These are phyloP conservation scores for Neolamprologus devosi DNA, from an alignment of 2,113 vertebrate species.

Conservation along the genomic window DNA sequence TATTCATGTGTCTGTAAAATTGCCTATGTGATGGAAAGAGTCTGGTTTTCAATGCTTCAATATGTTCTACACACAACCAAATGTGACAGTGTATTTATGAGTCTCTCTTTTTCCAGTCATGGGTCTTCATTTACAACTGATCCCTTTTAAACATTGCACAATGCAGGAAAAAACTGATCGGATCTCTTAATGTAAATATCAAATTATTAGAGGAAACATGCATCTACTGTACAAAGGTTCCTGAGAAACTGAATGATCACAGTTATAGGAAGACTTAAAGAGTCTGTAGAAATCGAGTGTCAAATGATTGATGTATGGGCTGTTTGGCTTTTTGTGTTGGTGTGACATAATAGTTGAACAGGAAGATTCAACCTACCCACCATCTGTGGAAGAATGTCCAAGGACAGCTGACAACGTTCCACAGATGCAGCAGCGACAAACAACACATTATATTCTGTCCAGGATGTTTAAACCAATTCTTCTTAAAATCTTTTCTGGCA, in stretches of 20 bases:
- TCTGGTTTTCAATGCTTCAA: background rate
- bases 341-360: slow-evolving; percentile 25
- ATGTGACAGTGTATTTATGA: background rate
- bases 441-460: background rate
- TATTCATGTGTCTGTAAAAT: background rate
- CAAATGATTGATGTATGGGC: slow-evolving; percentile 3
- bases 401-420: slow-evolving; percentile 33
- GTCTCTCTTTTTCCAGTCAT: background rate
- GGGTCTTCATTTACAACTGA: background rate
- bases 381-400: slow-evolving; percentile 40
- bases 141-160: background rate
- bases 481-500: background rate
- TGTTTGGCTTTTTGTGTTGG: background rate
- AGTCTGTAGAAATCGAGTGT: background rate
- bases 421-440: slow-evolving; percentile 2
- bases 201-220: background rate
- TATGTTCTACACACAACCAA: background rate
- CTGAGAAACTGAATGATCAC: background rate
- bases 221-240: background rate
- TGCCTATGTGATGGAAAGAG: background rate
- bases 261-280: background rate
- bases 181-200: background rate
- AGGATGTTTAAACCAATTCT: background rate
- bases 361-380: slow-evolving; percentile 49
- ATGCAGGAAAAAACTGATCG: background rate